Percentiles rank a stretch among this genome's conserved stretches.
Evolutionary conservation across 23 tunicate species (phyloP).

Genomic region (Trididemnum miniatum): DNA sequence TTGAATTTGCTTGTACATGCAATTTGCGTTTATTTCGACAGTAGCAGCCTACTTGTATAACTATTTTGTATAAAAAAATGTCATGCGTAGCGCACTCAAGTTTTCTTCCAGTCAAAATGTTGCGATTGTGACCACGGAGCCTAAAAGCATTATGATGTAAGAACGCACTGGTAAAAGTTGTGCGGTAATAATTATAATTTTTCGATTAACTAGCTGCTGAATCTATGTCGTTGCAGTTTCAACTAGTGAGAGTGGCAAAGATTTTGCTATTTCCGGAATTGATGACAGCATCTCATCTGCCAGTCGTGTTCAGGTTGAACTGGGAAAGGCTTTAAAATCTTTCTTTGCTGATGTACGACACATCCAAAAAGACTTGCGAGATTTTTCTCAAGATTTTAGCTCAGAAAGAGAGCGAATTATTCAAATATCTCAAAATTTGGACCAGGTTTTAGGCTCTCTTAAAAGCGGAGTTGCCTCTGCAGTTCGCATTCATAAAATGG

Average conservation of each 20-base stretch:
- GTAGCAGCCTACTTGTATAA: too few relatives aligned
- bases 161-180: too few relatives aligned
- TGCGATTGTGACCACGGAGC: too few relatives aligned
- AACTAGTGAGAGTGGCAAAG: not conserved
- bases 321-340: slow-evolving; percentile 63
- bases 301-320: slow-evolving; percentile 58
- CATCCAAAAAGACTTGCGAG: slow-evolving; percentile 40
- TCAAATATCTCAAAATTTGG: slow-evolving; percentile 34
- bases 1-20: too few relatives aligned
- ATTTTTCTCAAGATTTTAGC: not conserved
- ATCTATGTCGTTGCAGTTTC: too few relatives aligned
- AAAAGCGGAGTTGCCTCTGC: slow-evolving; percentile 47
- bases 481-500: slow-evolving; percentile 47
- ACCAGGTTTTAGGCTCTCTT: slow-evolving; percentile 20
- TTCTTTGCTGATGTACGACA: slow-evolving; percentile 52
- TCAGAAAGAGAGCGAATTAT: not conserved
- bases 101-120: too few relatives aligned
- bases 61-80: too few relatives aligned
- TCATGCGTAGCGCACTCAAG: too few relatives aligned
- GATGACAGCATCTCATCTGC: not conserved
- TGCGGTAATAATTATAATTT: too few relatives aligned
- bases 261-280: not conserved
- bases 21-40: too few relatives aligned
- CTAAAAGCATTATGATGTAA: too few relatives aligned
- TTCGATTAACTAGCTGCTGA: too few relatives aligned